phyloP scores from a whole-genome alignment of 2,797 vertebrate species.

The Sardinella longiceps region DNA sequence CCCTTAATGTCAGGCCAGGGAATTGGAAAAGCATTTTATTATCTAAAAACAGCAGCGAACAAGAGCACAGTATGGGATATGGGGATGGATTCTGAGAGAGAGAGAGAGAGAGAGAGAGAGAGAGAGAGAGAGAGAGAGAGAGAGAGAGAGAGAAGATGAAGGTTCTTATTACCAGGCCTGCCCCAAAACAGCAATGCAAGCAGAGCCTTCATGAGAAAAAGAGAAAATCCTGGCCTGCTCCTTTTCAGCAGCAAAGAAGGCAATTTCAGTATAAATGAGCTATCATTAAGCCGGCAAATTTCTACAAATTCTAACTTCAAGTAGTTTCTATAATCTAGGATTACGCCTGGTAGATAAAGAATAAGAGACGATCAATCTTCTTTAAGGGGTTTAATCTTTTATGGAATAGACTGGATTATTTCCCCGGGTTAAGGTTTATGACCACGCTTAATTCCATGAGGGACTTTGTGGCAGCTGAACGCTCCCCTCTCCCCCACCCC shows the following conservation, averaged over 20 bases:
- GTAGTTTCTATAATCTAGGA: slow-evolving; percentile 76
- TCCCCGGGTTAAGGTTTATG: slow-evolving; percentile 78
- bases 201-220: slow-evolving; percentile 28
- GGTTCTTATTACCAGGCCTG: slow-evolving; percentile 11
- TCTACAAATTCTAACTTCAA: slow-evolving; percentile 69
- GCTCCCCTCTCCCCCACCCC: background rate
- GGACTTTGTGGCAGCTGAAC: slow-evolving; percentile 53
- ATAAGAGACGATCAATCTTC: slow-evolving; percentile 78
- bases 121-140: background rate
- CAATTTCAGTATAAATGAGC: slow-evolving; percentile 60
- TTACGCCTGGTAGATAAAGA: slow-evolving; percentile 71
- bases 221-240: slow-evolving; percentile 34
- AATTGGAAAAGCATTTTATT: slow-evolving; percentile 13
- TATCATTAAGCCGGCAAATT: slow-evolving; percentile 68
- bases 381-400: slow-evolving; percentile 81
- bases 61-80: slow-evolving; percentile 19
- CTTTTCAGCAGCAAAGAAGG: slow-evolving; percentile 52
- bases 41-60: slow-evolving; percentile 3
- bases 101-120: background rate
- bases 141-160: background rate
- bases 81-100: background rate
- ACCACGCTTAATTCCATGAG: slow-evolving; percentile 69
- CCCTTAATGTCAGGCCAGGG: slow-evolving; percentile 32
- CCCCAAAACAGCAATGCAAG: slow-evolving; percentile 29
- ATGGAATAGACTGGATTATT: slow-evolving; percentile 83